A percentile compares a stretch with the other conserved stretches of the same genome.
These are phyloP conservation scores for Pentalonia nigronervosa DNA, from an alignment of 1,140 invertebrate species.

Conservation along the genomic window DNA sequence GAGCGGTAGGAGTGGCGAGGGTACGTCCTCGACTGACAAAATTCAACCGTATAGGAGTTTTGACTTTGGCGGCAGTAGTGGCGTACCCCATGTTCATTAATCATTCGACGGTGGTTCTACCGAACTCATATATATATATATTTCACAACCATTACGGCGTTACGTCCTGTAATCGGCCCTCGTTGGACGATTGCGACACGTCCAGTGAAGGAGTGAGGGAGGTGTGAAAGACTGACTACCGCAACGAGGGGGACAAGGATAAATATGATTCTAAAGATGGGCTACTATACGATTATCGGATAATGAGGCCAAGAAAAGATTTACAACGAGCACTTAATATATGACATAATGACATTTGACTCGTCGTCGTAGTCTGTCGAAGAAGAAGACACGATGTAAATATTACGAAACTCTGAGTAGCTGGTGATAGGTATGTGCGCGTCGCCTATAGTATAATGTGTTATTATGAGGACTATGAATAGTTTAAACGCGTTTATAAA, in stretches of 20 bases:
- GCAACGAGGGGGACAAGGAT: neutral
- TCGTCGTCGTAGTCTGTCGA: neutral
- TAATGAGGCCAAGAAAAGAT: neutral
- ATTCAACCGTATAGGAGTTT: neutral
- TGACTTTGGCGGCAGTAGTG: neutral
- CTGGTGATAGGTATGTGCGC: neutral
- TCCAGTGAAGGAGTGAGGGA: neutral
- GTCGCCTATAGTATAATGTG: neutral
- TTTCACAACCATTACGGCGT: neutral
- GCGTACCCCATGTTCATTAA: neutral
- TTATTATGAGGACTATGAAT: neutral
- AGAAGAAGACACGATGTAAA: neutral
- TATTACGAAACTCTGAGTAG: neutral
- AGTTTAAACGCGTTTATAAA: slow-evolving; percentile 17
- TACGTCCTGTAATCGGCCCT: neutral
- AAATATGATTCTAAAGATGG: slow-evolving; percentile 9
- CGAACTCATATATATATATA: neutral
- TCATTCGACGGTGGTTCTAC: neutral
- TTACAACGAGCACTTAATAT: neutral
- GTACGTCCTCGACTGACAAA: neutral
- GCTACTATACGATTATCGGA: neutral
- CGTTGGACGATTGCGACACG: neutral
- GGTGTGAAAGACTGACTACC: neutral
- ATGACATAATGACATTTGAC: neutral
- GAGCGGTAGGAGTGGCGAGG: no score